phyloP scores from a whole-genome alignment of 2,888 invertebrate genomes.

The Synanthedon formicaeformis region DNA sequence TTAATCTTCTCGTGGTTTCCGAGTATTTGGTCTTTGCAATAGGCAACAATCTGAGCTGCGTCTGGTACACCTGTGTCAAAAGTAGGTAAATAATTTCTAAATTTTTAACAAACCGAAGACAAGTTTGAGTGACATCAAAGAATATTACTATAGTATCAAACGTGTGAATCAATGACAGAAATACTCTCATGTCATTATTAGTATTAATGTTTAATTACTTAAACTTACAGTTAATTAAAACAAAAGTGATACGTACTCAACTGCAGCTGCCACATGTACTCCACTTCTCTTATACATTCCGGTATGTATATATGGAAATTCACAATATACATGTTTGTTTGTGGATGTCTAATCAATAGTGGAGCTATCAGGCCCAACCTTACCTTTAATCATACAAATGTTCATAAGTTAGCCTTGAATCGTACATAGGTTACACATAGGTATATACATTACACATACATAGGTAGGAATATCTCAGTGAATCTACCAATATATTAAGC shows the following conservation, averaged over 20 bases:
- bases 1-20: conserved; percentile 73
- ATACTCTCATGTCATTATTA: too few species aligned
- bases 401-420: background rate
- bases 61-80: conserved; percentile 74
- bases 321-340: conserved; percentile 74
- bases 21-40: conserved; percentile 77
- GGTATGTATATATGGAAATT: conserved; percentile 80
- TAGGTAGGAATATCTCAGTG: too few species aligned
- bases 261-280: conserved; percentile 82
- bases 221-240: background rate
- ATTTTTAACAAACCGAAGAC: too few species aligned
- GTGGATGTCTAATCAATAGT: conserved; percentile 75
- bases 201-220: background rate
- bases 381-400: conserved; percentile 47
- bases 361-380: conserved; percentile 77
- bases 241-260: conserved; percentile 57
- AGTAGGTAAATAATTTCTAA: too few species aligned
- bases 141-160: too few species aligned
- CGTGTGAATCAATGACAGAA: too few species aligned
- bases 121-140: too few species aligned
- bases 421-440: too few species aligned
- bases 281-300: conserved; percentile 83
- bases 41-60: conserved; percentile 79
- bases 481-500: too few species aligned
- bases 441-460: too few species aligned